Conservation (phyloP, 1,140 invertebrate species). For the Rhagoletis zephyria region DNA sequence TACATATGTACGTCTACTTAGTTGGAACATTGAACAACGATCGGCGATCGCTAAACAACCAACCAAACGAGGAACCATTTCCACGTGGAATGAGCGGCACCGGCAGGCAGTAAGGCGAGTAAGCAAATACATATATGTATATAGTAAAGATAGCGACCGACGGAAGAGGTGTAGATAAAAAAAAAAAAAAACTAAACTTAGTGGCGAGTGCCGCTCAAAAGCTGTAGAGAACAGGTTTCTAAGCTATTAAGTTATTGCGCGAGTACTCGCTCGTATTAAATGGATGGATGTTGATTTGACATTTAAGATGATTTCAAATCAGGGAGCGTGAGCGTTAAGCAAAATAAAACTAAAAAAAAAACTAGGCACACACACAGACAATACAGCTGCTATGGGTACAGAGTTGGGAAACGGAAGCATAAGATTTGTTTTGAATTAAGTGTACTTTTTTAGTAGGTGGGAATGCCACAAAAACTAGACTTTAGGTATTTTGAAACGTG, state of each 20-base stretch:
- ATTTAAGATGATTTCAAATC: constrained; percentile 24
- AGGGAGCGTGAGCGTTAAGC: background rate
- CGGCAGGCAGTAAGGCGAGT: background rate
- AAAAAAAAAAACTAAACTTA: background rate
- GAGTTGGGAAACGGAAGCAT: background rate
- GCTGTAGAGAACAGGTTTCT: constrained; percentile 17
- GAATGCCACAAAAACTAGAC: no score
- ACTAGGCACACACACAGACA: background rate
- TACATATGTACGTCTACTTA: background rate
- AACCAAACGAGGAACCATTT: background rate
- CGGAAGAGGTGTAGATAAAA: background rate
- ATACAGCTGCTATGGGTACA: background rate
- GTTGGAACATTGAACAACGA: constrained; percentile 16
- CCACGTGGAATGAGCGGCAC: background rate
- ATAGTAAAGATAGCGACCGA: background rate
- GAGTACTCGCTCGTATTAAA: constrained; percentile 3
- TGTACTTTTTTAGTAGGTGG: background rate
- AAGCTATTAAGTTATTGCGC: constrained; percentile 2
- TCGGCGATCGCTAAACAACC: background rate
- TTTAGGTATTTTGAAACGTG: no score
- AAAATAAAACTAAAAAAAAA: no score
- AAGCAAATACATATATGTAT: background rate
- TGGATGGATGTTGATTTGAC: background rate
- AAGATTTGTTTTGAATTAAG: no score
- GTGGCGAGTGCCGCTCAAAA: background rate